Evolutionary conservation across 2,888 invertebrate genomes (phyloP).

Genomic region (Phorcus lineatus): DNA sequence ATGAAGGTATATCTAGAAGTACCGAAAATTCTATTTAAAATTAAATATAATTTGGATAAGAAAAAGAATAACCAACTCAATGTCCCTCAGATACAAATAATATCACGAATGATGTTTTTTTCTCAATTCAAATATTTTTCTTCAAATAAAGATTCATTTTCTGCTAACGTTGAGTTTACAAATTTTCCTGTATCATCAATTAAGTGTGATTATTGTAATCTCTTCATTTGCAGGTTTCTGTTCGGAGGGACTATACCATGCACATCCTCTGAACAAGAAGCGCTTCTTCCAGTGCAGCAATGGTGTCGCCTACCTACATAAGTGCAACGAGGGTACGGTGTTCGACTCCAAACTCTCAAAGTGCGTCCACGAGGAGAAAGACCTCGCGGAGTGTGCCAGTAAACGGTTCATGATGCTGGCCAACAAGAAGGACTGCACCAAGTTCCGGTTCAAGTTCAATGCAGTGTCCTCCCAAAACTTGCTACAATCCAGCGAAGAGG

Average conservation of each 20-base stretch:
- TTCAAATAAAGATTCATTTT: too few species aligned
- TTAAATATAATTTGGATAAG: too few species aligned
- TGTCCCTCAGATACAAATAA: too few species aligned
- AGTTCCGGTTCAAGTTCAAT: slow-evolving; percentile 32
- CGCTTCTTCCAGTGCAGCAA: slow-evolving; percentile 39
- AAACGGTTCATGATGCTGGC: slow-evolving; percentile 1
- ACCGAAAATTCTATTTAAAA: too few species aligned
- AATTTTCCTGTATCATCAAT: too few species aligned
- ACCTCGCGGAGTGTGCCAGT: slow-evolving; percentile 10
- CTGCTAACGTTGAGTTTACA: too few species aligned
- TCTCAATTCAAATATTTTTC: too few species aligned
- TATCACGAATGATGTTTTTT: too few species aligned
- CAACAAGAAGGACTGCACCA: slow-evolving; percentile 26
- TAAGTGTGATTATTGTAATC: too few species aligned
- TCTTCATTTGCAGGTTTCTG: slow-evolving; percentile 25
- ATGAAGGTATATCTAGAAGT: too few species aligned
- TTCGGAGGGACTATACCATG: slow-evolving; percentile 27
- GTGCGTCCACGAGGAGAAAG: slow-evolving; percentile 20
- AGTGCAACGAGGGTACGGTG: slow-evolving; percentile 27
- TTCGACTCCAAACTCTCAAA: slow-evolving; percentile 25
- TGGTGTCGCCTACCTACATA: slow-evolving; percentile 27
- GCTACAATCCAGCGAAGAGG: background rate
- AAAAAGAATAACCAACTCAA: too few species aligned
- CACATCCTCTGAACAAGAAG: slow-evolving; percentile 9
- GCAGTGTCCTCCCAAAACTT: slow-evolving; percentile 28